Conservation (phyloP, 2,888 invertebrate genomes). For the Leptopilina syphax region DNA sequence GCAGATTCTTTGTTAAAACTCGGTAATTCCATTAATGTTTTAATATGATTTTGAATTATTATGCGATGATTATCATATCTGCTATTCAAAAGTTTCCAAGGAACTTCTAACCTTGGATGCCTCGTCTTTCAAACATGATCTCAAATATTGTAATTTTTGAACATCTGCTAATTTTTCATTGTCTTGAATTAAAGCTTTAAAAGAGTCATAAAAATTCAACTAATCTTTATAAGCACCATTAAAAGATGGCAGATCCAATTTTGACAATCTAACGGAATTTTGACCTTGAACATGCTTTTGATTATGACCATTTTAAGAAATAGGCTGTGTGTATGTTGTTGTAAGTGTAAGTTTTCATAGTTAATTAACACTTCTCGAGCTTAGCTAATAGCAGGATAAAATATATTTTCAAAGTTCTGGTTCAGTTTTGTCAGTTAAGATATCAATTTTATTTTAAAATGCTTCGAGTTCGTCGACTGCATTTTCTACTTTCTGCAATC, state of each 20-base stretch:
- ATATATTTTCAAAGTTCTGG: neutral
- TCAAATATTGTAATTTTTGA: too few species aligned
- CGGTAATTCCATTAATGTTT: neutral
- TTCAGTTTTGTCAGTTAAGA: neutral
- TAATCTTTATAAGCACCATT: neutral
- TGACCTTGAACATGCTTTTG: neutral
- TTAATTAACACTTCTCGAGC: neutral
- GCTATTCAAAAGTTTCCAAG: too few species aligned
- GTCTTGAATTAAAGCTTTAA: neutral
- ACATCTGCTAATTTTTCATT: too few species aligned
- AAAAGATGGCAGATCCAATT: neutral
- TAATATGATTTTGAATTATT: constrained; percentile 14
- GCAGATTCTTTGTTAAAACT: too few species aligned
- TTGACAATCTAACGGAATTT: neutral
- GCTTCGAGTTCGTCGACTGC: neutral
- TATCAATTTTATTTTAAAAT: neutral
- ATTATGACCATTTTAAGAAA: neutral
- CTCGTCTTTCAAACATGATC: too few species aligned
- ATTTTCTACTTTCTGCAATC: neutral
- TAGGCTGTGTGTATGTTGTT: neutral
- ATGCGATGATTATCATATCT: constrained; percentile 27
- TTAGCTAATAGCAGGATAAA: neutral
- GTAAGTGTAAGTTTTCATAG: neutral
- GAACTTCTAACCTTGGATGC: too few species aligned
- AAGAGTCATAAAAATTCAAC: constrained; percentile 13